Conservation (phyloP, 2,797 vertebrate species). For the Coilia nasus region DNA sequence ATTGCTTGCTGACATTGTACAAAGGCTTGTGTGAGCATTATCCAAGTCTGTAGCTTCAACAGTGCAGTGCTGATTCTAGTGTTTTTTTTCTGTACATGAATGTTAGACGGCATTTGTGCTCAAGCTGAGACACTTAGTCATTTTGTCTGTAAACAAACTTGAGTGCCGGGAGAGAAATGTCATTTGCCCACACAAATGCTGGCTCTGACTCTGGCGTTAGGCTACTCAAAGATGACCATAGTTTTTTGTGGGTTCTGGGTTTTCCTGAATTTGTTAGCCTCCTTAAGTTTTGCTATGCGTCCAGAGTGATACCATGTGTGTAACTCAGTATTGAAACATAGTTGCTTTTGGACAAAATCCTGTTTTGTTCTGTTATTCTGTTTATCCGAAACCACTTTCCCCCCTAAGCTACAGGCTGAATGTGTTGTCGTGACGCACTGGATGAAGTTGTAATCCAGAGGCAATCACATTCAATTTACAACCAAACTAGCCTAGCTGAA, state of each 20-base stretch:
- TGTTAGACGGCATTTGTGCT: not conserved
- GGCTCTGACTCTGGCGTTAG: not conserved
- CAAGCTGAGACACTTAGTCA: not conserved
- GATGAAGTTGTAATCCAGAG: not conserved
- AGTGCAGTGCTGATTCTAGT: not conserved
- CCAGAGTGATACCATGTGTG: not conserved
- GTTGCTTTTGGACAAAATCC: not conserved
- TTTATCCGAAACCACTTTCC: not conserved
- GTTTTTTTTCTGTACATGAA: not conserved
- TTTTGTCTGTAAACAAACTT: not conserved
- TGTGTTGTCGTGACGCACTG: not conserved
- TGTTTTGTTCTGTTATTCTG: not conserved
- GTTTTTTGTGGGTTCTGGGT: not conserved
- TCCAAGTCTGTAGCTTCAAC: too few species aligned
- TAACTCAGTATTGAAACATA: not conserved
- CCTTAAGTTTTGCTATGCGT: not conserved
- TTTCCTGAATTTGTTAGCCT: not conserved
- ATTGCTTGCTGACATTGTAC: not conserved
- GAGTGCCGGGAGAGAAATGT: not conserved
- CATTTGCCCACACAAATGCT: constrained; percentile 5
- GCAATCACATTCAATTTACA: not conserved
- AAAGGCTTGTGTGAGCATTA: too few species aligned
- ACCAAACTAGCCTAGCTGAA: not conserved
- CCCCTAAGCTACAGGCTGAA: not conserved
- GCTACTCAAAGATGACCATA: not conserved